phyloP scores from a whole-genome alignment of 1,140 invertebrate genomes.

The Magallana gigas region DNA sequence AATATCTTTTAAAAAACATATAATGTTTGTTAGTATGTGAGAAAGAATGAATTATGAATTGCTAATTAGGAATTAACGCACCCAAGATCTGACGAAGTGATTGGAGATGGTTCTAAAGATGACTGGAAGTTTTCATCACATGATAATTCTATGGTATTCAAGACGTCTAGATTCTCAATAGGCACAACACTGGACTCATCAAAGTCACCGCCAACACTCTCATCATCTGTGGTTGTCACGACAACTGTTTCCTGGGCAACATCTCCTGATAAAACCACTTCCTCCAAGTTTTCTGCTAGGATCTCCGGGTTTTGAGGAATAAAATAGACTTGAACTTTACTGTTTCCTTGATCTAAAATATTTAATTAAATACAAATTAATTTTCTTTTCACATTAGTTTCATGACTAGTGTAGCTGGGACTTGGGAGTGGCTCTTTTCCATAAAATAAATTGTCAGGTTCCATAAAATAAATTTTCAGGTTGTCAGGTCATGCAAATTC shows the following conservation, averaged over 20 bases:
- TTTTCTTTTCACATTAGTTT: no score
- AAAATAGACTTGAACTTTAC: conserved; percentile 10
- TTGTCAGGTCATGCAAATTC: no score
- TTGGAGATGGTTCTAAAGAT: neutral
- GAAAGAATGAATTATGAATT: no score
- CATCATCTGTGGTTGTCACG: conserved; percentile 12
- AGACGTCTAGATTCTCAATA: neutral
- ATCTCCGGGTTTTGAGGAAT: neutral
- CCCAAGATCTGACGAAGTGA: neutral
- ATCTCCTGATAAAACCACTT: conserved; percentile 24
- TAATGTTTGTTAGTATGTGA: no score
- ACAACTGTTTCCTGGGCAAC: conserved; percentile 1
- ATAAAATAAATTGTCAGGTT: no score
- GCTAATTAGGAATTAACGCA: neutral
- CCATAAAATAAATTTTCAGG: no score
- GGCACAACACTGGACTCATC: neutral
- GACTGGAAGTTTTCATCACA: conserved; percentile 24
- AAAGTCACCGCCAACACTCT: neutral
- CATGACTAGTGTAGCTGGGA: no score
- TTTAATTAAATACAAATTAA: no score
- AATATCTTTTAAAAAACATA: no score
- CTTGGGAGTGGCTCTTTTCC: no score
- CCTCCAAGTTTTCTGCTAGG: neutral
- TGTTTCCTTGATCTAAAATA: conserved; percentile 1
- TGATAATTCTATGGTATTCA: conserved; percentile 15